Evolutionary conservation across 2,888 invertebrate species (phyloP).

Genomic region (Perithous albicinctus): DNA sequence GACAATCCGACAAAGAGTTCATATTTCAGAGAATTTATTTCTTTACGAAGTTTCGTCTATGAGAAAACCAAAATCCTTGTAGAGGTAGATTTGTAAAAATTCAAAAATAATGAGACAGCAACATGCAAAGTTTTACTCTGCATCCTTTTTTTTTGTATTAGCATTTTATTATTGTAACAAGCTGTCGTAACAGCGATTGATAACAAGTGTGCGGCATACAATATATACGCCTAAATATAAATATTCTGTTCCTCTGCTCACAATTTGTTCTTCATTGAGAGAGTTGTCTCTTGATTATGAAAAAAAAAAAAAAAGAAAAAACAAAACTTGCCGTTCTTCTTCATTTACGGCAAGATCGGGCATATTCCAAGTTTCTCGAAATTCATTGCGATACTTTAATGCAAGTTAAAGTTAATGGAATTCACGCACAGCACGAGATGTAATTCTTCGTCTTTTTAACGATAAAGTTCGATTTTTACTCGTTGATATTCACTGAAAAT

Average conservation of each 20-base stretch:
- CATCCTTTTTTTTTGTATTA: no score
- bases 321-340: constrained; percentile 4
- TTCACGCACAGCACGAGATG: constrained; percentile 31
- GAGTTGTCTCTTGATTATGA: not conserved
- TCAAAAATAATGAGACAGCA: no score
- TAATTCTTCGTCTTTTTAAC: constrained; percentile 10
- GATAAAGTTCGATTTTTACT: constrained; percentile 45
- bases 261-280: constrained; percentile 8
- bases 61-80: no score
- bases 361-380: not conserved
- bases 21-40: no score
- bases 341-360: not conserved
- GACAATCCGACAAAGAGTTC: no score
- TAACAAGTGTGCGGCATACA: constrained; percentile 46
- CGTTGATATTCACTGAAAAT: constrained; percentile 31
- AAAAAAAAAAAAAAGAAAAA: constrained; percentile 24
- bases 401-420: constrained; percentile 16
- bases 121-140: no score
- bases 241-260: constrained; percentile 6
- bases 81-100: no score
- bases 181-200: constrained; percentile 23
- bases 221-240: constrained; percentile 36
- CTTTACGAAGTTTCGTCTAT: no score
- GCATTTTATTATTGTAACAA: constrained; percentile 38
- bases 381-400: constrained; percentile 17